Conservation (phyloP, 2,113 vertebrate species). For the Heterochromis multidens region DNA sequence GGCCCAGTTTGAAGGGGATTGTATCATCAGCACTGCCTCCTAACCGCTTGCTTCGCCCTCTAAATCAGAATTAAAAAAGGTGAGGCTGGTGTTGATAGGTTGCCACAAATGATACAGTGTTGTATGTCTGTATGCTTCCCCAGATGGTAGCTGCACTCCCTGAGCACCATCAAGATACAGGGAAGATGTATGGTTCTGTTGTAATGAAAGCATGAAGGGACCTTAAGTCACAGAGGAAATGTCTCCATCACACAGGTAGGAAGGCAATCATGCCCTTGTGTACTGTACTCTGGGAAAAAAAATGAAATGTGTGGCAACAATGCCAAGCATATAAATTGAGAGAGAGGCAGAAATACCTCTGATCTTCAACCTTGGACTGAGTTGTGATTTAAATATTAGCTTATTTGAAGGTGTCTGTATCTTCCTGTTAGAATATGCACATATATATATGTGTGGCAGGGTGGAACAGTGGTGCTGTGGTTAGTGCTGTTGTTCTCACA, state of each 20-base stretch:
- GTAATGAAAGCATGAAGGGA: constrained; percentile 73
- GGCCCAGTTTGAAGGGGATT: constrained; percentile 37
- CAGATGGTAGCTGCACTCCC: constrained; percentile 49
- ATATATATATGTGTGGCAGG: neutral
- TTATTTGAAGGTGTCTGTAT: neutral
- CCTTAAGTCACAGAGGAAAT: constrained; percentile 61
- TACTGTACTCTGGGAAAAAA: constrained; percentile 36
- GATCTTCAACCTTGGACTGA: constrained; percentile 4
- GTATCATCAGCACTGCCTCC: constrained; percentile 56
- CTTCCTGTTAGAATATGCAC: neutral
- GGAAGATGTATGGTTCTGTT: constrained; percentile 73
- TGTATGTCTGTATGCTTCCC: constrained; percentile 58
- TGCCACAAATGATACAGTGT: constrained; percentile 76
- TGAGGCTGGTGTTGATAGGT: constrained; percentile 68
- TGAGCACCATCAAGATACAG: constrained; percentile 46
- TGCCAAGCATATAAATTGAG: constrained; percentile 54
- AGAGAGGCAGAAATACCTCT: constrained; percentile 24
- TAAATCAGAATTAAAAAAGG: constrained; percentile 74
- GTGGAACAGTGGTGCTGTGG: neutral
- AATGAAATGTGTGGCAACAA: constrained; percentile 55
- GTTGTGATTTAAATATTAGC: constrained; percentile 1
- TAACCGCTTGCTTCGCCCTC: constrained; percentile 39
- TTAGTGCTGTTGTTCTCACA: neutral
- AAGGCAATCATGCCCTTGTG: constrained; percentile 64
- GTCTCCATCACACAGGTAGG: constrained; percentile 69